These are phyloP conservation scores for Automeris io DNA, from an alignment of 2,888 invertebrate species.

Conservation along the genomic window DNA sequence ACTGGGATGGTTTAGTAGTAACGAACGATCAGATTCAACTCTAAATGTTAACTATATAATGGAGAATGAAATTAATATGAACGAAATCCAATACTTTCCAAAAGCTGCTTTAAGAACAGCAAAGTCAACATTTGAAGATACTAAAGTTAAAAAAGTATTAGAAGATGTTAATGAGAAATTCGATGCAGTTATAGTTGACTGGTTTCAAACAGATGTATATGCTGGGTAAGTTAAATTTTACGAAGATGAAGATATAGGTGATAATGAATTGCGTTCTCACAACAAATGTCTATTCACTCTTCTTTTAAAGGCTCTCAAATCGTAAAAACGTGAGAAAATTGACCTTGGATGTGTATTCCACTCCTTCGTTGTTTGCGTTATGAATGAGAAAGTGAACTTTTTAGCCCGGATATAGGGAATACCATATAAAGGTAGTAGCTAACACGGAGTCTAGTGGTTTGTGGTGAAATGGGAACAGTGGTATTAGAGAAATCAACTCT, in stretches of 20 bases:
- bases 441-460: too few relatives aligned
- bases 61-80: slow-evolving; percentile 12
- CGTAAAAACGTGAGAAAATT: too few relatives aligned
- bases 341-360: too few relatives aligned
- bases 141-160: slow-evolving; percentile 25
- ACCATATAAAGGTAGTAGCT: too few relatives aligned
- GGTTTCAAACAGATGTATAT: slow-evolving; percentile 34
- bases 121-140: slow-evolving; percentile 16
- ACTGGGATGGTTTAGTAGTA: neutral
- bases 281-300: too few relatives aligned
- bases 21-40: neutral
- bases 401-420: too few relatives aligned
- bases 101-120: slow-evolving; percentile 11
- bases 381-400: too few relatives aligned
- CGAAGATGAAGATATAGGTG: too few relatives aligned
- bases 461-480: slow-evolving; percentile 21
- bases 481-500: too few relatives aligned
- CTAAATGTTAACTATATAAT: slow-evolving; percentile 10
- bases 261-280: too few relatives aligned
- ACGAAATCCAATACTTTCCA: slow-evolving; percentile 16
- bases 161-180: slow-evolving; percentile 29
- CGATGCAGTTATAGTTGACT: slow-evolving; percentile 35
- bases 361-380: too few relatives aligned
- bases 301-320: too few relatives aligned
- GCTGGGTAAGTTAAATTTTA: slow-evolving; percentile 33